A percentile compares a stretch with the other conserved stretches of the same genome.
phyloP scores from a whole-genome alignment of 1,140 invertebrate genomes.

The Physella acuta region DNA sequence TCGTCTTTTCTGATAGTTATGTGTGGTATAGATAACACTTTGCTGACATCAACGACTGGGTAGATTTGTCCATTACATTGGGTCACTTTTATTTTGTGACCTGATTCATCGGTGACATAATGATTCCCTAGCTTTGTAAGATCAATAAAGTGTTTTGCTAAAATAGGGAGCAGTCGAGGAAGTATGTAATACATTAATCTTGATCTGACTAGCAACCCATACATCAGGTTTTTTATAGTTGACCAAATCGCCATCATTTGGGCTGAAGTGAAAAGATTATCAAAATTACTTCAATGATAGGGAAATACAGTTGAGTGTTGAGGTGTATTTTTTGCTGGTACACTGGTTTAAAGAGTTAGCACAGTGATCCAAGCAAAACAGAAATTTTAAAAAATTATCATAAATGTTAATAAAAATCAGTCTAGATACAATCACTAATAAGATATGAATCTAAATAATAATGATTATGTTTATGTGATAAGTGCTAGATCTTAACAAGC shows the following conservation, averaged over 20 bases:
- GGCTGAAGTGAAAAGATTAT: not conserved
- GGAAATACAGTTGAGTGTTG: no score
- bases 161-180: not conserved
- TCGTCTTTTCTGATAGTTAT: constrained; percentile 11
- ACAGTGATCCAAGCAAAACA: not conserved
- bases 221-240: not conserved
- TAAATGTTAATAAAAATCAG: not conserved
- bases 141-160: not conserved
- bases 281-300: not conserved
- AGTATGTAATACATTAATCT: not conserved
- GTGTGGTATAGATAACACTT: not conserved
- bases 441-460: no score
- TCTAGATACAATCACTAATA: not conserved
- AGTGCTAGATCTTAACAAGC: not conserved
- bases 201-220: not conserved
- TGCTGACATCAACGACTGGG: not conserved
- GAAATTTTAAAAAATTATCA: not conserved
- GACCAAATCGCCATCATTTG: not conserved
- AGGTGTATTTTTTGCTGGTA: not conserved
- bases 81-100: not conserved
- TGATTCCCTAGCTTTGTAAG: no score
- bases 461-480: not conserved
- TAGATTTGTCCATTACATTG: not conserved
- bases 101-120: not conserved
- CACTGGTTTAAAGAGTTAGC: not conserved